phyloP scores from a whole-genome alignment of 2,888 invertebrate species.

The Ernsta delagoae region DNA sequence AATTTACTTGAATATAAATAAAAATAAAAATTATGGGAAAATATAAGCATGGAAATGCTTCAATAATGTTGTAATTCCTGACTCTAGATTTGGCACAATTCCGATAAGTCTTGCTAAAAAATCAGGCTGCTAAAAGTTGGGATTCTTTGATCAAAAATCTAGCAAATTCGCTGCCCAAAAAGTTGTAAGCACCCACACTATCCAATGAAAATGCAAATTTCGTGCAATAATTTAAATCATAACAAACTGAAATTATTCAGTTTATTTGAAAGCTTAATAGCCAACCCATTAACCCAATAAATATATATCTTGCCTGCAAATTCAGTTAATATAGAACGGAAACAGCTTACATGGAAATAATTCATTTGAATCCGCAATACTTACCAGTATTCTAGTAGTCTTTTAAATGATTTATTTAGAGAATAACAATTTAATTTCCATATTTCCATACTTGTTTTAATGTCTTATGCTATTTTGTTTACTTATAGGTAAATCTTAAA shows the following conservation, averaged over 20 bases:
- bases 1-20: no score
- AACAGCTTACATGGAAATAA: constrained; percentile 34
- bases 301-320: constrained; percentile 37
- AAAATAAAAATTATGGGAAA: no score
- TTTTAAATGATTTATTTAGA: constrained; percentile 38
- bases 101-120: no score
- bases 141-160: no score
- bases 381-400: not conserved
- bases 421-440: constrained; percentile 47
- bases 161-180: not conserved
- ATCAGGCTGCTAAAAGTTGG: no score
- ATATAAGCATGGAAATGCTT: no score
- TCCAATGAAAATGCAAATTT: constrained; percentile 28
- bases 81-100: no score
- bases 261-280: constrained; percentile 38
- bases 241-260: constrained; percentile 36
- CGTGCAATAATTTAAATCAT: constrained; percentile 33
- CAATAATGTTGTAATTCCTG: no score
- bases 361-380: constrained; percentile 34
- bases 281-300: constrained; percentile 35
- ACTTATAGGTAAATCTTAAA: constrained; percentile 17
- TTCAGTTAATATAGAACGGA: constrained; percentile 36
- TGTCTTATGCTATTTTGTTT: constrained; percentile 20
- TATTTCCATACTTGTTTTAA: constrained; percentile 46
- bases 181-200: not conserved